Evolutionary conservation across 2,888 invertebrate species (phyloP).

Genomic region (Sphaeridia pumilis): DNA sequence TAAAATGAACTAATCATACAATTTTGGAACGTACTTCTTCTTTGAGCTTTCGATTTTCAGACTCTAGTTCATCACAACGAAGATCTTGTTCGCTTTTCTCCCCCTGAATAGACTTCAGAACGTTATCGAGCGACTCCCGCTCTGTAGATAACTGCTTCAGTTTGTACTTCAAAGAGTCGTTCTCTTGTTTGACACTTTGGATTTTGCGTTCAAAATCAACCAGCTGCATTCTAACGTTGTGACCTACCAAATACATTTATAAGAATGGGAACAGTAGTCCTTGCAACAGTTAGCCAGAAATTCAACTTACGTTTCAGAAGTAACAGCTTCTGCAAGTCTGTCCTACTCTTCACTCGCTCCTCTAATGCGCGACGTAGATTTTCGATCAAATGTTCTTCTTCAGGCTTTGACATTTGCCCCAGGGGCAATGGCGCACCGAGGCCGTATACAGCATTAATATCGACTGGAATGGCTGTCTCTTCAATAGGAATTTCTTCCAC

Average conservation of each 20-base stretch:
- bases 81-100: constrained; percentile 25
- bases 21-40: too few relatives aligned
- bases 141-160: constrained; percentile 16
- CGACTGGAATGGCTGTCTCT: constrained; percentile 43
- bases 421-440: constrained; percentile 65
- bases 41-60: constrained; percentile 16
- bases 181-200: constrained; percentile 20
- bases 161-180: constrained; percentile 16
- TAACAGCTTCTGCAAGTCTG: constrained; percentile 19
- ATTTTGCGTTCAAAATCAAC: constrained; percentile 23
- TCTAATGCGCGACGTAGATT: constrained; percentile 39
- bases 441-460: constrained; percentile 40
- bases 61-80: constrained; percentile 20
- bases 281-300: too few relatives aligned
- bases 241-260: constrained; percentile 17
- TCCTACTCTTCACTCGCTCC: constrained; percentile 24
- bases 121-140: constrained; percentile 20
- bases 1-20: too few relatives aligned
- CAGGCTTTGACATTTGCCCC: constrained; percentile 53
- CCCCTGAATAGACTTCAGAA: constrained; percentile 16
- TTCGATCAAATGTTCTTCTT: constrained; percentile 53
- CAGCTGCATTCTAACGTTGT: constrained; percentile 21
- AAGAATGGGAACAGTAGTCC: constrained; percentile 1
- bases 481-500: constrained; percentile 40
- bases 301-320: constrained; percentile 25